Base-by-base conservation (phyloP, 1,140 invertebrate species). In the Atta colombica region DNA sequence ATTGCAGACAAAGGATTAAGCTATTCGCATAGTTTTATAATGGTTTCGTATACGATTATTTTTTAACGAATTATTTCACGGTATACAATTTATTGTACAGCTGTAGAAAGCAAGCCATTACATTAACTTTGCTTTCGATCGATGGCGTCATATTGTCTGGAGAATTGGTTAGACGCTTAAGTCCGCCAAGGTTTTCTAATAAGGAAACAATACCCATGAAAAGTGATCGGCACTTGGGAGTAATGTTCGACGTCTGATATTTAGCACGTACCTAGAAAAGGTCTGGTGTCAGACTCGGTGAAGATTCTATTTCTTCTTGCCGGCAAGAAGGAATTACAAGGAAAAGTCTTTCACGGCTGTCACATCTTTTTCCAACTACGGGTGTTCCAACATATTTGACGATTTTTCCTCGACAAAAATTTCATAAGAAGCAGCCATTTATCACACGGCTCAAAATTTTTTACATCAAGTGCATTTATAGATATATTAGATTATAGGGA, bases 141-240 rank as follows among this genome's bases (percentile, higher is more conserved):
- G 21, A 74, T 31, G 63, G 68, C 68, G 68, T 18, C 69, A 45
- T 25, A 75, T 74, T 63, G 80, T 84, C 68, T 21, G 28, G 28
- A 49, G 51, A 66, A 80, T 68, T 65, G 58, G 25, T 61, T 25
- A 10, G 28, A 18, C 55, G 53, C 55, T 16, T 74, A 39, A 61
- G 55, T 74, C 39, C 7, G 1, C 8, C 12, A 39, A 0, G 68
- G 8, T 60, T 84, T 74, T 75, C 69, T 74, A 84, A 82, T 82
- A 82, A 84, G 18, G 14, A 45, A 84, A 84, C 69, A 84, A 84
- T 84, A 58, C 49, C 80, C 39, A 28, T 65, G 80, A 84, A 51
- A 84, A 75, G 53, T 75, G 80, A 74, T 63, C 80, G 80, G 39
- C 25, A 84, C 80, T 84, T 75, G 53, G 69, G 25, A 49, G 60